Percentiles rank a stretch among this genome's conserved stretches.
These are phyloP conservation scores for Cirrhinus mrigala DNA, from an alignment of 2,797 vertebrate species.

Conservation along the genomic window DNA sequence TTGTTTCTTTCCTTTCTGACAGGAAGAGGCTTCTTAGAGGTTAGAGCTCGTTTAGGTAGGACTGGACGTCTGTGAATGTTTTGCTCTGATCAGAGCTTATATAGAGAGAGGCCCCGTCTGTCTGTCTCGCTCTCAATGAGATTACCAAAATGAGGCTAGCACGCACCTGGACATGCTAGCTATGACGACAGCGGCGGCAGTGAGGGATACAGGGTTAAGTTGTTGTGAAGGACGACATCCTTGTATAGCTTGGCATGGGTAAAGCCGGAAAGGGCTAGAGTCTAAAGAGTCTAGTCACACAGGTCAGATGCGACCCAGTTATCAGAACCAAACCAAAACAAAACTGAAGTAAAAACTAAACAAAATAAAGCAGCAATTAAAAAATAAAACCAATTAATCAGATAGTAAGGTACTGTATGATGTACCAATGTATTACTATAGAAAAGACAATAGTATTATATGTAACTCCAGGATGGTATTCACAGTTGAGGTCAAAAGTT, in stretches of 20 bases:
- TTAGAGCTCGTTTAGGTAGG: not conserved
- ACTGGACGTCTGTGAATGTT: not conserved
- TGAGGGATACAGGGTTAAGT: not conserved
- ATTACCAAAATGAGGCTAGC: conserved; percentile 38
- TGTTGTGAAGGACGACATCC: conserved; percentile 5
- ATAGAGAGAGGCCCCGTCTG: conserved; percentile 19
- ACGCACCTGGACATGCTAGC: conserved; percentile 1
- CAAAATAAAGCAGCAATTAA: not conserved
- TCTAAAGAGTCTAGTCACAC: not conserved
- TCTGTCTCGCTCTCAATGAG: conserved; percentile 31
- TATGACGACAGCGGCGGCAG: conserved; percentile 1
- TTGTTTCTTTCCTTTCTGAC: conserved; percentile 14
- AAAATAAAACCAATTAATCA: not conserved
- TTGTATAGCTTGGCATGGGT: not conserved
- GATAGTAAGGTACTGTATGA: not conserved
- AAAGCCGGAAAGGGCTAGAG: conserved; percentile 12
- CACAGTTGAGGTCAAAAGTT: too few species aligned
- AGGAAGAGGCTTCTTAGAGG: not conserved
- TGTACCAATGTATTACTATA: not conserved
- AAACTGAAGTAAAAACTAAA: not conserved
- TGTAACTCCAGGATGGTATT: not conserved
- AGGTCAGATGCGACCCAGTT: not conserved
- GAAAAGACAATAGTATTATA: not conserved
- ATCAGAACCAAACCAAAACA: not conserved
- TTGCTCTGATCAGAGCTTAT: conserved; percentile 24